phyloP scores from a whole-genome alignment of 1,140 invertebrate species.

The Lucilia sericata region DNA sequence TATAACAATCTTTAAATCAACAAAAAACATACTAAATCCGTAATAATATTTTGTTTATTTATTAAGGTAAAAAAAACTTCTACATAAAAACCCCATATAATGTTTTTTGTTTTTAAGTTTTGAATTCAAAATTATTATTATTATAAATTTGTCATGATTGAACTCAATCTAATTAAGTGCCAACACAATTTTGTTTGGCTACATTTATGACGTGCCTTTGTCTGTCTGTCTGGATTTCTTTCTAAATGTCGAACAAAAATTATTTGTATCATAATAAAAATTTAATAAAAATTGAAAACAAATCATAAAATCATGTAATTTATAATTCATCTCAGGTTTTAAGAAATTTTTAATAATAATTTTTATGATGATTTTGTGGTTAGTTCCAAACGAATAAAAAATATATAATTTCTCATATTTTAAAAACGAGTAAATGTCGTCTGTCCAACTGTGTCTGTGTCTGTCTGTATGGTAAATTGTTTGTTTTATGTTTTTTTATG shows the following conservation, averaged over 20 bases:
- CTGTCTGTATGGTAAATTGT: neutral
- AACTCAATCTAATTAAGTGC: constrained; percentile 24
- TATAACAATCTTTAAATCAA: neutral
- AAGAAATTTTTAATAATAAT: constrained; percentile 12
- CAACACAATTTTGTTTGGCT: neutral
- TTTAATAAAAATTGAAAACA: constrained; percentile 7
- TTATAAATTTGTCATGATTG: constrained; percentile 2
- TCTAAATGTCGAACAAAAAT: neutral
- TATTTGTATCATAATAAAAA: neutral
- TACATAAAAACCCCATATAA: neutral
- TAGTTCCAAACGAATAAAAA: neutral
- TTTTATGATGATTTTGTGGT: constrained; percentile 35
- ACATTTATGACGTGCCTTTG: neutral
- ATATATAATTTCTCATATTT: neutral
- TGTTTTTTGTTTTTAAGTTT: neutral
- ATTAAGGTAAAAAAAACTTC: neutral
- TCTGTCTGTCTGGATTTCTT: neutral
- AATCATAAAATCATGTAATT: constrained; percentile 9
- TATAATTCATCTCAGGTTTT: constrained; percentile 38
- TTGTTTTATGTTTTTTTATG: neutral
- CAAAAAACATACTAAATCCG: neutral
- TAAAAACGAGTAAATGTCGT: neutral
- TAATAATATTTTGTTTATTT: neutral
- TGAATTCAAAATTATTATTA: neutral
- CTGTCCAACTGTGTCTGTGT: neutral